Base-by-base conservation (phyloP, 2,888 invertebrate genomes). In the Melanchra persicariae region DNA sequence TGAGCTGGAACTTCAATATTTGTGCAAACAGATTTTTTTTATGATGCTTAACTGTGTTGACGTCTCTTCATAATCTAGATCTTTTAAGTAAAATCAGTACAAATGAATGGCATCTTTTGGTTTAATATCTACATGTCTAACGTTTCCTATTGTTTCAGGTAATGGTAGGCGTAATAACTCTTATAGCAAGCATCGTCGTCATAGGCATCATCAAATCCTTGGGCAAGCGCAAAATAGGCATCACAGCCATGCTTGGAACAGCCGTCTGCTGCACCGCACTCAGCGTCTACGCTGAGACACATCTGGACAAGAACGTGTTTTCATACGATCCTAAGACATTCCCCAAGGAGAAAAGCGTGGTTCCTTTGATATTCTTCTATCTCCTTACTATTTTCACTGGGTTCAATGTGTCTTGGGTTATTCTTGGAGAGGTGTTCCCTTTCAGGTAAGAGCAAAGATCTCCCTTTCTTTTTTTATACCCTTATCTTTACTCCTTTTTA, bases 381-480 rank as follows among this genome's bases (percentile, higher is more conserved):
- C 69, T 90, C 1, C 85, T 96, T 59, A 91, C 93, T 1, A 82
- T 93, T 19, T 94, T 93, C 74, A 93, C 92, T 52, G 95, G 93
- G 10, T 89, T 93, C 6, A 93, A 94, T 19, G 90, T 96, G 22
- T 96, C 96, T 1, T 97, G 97, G 96, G 94, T 96, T 71, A 82
- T 97, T 55, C 91, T 97, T 10, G 96, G 96, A 70, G 97, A 97
- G 89, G 94, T 97, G 10, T 97, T 97, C 79, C 96, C 96, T 0
- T 95, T 96, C 79, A 96, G 96, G 96, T 96, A 85, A 90, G 87
- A n/a, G n/a, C n/a, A n/a, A n/a, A n/a, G n/a, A n/a, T n/a, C n/a
- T n/a, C n/a, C n/a, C n/a, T n/a, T n/a, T n/a, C n/a, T n/a, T n/a
- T n/a, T n/a, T n/a, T n/a, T n/a, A n/a, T n/a, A n/a, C n/a, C n/a